Evolutionary conservation across 2,888 invertebrate genomes (phyloP).

Genomic region (Rambutsinella grinnellia): DNA sequence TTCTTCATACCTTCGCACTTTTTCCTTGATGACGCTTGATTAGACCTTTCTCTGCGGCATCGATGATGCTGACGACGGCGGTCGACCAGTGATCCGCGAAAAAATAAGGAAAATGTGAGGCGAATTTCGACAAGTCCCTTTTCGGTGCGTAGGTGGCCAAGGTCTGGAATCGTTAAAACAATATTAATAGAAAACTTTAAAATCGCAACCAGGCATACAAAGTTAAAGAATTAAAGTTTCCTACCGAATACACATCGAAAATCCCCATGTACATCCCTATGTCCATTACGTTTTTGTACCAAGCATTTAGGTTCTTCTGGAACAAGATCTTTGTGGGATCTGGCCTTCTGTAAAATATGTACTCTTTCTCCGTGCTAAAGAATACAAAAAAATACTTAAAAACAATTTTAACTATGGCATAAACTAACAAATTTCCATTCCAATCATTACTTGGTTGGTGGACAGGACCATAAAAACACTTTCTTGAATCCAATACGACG

Average conservation of each 20-base stretch:
- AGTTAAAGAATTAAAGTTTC: background rate
- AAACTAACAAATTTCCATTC: constrained; percentile 5
- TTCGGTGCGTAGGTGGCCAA: no score
- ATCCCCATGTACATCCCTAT: background rate
- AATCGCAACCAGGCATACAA: background rate
- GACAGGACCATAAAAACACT: constrained; percentile 27
- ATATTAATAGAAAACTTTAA: no score
- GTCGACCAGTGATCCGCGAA: constrained; percentile 8
- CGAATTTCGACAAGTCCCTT: no score
- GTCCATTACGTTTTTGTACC: background rate
- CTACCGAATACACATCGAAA: background rate
- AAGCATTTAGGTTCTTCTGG: background rate
- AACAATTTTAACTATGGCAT: background rate
- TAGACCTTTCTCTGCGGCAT: no score
- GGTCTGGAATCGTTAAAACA: background rate
- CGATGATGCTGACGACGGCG: background rate
- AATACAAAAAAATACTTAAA: background rate
- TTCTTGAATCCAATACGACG: background rate
- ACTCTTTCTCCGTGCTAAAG: constrained; percentile 1
- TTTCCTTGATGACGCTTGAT: no score
- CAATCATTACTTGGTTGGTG: constrained; percentile 22
- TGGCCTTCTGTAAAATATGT: constrained; percentile 9
- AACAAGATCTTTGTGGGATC: background rate
- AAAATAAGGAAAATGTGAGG: constrained; percentile 9
- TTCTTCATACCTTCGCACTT: no score